phyloP scores from a whole-genome alignment of 1,140 invertebrate species.

The Melitaea cinxia region DNA sequence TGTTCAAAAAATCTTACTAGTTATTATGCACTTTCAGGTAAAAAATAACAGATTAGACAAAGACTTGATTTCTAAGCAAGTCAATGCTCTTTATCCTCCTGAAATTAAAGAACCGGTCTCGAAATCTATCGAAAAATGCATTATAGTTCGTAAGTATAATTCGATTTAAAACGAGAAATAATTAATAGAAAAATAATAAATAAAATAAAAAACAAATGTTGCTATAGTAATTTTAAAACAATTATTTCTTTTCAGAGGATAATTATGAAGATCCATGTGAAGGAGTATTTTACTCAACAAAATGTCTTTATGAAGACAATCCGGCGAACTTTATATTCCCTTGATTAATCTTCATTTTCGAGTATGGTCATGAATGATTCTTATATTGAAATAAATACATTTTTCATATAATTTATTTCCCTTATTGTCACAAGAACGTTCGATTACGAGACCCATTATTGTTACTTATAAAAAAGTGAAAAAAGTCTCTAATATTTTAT shows the following conservation, averaged over 20 bases:
- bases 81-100: constrained; percentile 60
- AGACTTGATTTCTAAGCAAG: constrained; percentile 56
- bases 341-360: too few species aligned
- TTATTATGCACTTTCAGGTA: constrained; percentile 43
- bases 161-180: background rate
- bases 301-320: constrained; percentile 46
- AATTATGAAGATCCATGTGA: constrained; percentile 47
- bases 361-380: too few species aligned
- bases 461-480: too few species aligned
- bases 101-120: constrained; percentile 56
- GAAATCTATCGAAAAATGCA: constrained; percentile 48
- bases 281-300: constrained; percentile 44
- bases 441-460: too few species aligned
- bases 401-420: too few species aligned
- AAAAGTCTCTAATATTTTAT: too few species aligned
- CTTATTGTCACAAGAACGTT: too few species aligned
- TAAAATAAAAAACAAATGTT: too few species aligned
- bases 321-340: constrained; percentile 49
- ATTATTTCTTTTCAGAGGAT: constrained; percentile 39
- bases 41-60: constrained; percentile 62
- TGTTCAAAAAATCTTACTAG: background rate
- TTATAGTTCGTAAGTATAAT: constrained; percentile 56
- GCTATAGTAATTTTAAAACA: background rate
- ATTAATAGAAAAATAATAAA: too few species aligned
- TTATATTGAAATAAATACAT: too few species aligned